These are phyloP conservation scores for Ypsolopha scabrella DNA, from an alignment of 2,888 invertebrate species.

Conservation along the genomic window DNA sequence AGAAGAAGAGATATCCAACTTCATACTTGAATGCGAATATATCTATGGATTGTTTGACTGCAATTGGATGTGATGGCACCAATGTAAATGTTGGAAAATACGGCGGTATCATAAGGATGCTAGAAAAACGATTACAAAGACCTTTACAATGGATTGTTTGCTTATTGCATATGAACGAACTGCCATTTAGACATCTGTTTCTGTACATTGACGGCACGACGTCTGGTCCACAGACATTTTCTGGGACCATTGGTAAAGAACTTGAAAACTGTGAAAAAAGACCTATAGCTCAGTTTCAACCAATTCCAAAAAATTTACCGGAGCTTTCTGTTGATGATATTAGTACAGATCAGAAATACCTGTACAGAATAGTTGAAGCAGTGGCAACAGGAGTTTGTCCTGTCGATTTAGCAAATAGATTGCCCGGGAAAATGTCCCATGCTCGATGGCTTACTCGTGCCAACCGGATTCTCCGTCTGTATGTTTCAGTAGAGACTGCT, in stretches of 20 bases:
- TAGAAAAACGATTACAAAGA: conserved; percentile 11
- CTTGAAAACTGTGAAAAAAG: conserved; percentile 6
- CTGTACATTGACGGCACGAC: conserved; percentile 14
- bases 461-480: conserved; percentile 14
- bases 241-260: conserved; percentile 14
- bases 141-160: conserved; percentile 18
- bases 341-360: too few species aligned
- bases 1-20: too few species aligned
- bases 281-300: too few species aligned
- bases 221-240: conserved; percentile 13
- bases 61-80: conserved; percentile 17
- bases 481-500: conserved; percentile 11
- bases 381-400: not conserved
- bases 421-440: conserved; percentile 14
- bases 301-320: not conserved
- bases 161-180: conserved; percentile 14
- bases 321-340: not conserved
- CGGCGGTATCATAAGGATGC: conserved; percentile 13
- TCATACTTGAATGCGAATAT: too few species aligned
- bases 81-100: conserved; percentile 15
- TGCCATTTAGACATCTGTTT: conserved; percentile 15
- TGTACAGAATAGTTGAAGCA: too few species aligned
- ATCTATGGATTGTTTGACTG: conserved; percentile 9
- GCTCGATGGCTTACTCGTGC: too few species aligned
- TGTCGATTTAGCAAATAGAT: too few species aligned